Conservation (phyloP, 2,797 vertebrate genomes). For the Danio aesculapii region DNA sequence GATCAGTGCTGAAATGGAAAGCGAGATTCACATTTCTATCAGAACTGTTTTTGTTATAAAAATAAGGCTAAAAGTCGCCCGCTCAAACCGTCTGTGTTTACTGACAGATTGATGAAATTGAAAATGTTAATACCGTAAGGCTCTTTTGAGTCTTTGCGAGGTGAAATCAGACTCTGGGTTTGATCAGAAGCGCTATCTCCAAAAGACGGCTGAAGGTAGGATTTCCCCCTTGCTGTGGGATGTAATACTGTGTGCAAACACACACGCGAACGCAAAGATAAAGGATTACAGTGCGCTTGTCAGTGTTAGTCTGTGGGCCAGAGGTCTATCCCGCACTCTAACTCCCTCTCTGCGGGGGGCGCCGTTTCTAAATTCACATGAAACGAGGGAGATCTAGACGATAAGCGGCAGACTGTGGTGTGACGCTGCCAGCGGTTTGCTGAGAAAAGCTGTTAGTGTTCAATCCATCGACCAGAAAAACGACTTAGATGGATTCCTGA, state of each 20-base stretch:
- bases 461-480: conserved; percentile 43
- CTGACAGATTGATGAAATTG: conserved; percentile 28
- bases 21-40: conserved; percentile 1
- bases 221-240: conserved; percentile 49
- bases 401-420: conserved; percentile 35
- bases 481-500: conserved; percentile 36
- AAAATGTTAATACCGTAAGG: conserved; percentile 36
- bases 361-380: conserved; percentile 50
- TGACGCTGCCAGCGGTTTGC: conserved; percentile 7
- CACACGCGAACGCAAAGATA: conserved; percentile 36
- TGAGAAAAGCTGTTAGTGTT: conserved; percentile 40
- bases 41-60: background rate
- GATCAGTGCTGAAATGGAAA: background rate
- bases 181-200: conserved; percentile 43
- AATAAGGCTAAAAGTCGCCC: background rate
- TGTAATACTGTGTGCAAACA: conserved; percentile 45
- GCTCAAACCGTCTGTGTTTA: conserved; percentile 12
- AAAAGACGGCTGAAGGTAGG: conserved; percentile 37
- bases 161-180: conserved; percentile 37
- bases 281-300: conserved; percentile 59
- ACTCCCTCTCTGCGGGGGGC: conserved; percentile 50
- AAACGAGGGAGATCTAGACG: conserved; percentile 44
- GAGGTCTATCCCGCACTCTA: conserved; percentile 44
- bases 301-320: conserved; percentile 45
- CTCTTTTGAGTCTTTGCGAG: conserved; percentile 14